A percentile compares a stretch with the other conserved stretches of the same genome.
These are phyloP conservation scores for Campylomormyrus numenius DNA, from an alignment of 2,113 vertebrate genomes.

Conservation along the genomic window DNA sequence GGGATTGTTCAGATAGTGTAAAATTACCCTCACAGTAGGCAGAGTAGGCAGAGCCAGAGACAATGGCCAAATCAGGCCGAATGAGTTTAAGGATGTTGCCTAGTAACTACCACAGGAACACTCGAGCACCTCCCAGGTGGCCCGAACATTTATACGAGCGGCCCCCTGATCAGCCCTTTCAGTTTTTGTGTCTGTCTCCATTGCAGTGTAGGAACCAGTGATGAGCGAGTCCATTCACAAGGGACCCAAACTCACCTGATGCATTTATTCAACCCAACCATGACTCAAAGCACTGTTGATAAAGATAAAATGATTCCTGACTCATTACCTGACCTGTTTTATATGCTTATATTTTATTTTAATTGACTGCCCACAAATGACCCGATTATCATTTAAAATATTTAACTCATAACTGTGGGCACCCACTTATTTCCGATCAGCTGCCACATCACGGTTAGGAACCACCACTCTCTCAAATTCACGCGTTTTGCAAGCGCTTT, in stretches of 20 bases:
- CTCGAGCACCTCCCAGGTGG: not conserved
- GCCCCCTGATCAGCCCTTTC: not conserved
- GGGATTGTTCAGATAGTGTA: no score
- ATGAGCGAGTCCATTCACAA: not conserved
- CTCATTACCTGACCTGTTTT: not conserved
- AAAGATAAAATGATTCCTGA: not conserved
- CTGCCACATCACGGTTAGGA: no score
- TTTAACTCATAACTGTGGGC: no score
- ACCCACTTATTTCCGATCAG: no score
- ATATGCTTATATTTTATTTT: not conserved
- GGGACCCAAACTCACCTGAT: not conserved
- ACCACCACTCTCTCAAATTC: no score
- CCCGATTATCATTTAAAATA: not conserved
- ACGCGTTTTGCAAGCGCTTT: no score
- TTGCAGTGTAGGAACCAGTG: not conserved
- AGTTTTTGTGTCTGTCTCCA: not conserved
- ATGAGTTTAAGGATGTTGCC: not conserved
- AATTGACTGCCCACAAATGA: not conserved
- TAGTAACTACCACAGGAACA: not conserved
- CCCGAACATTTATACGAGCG: not conserved
- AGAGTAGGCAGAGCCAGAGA: no score
- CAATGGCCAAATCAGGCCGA: no score
- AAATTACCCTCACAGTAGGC: no score
- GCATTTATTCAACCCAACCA: not conserved
- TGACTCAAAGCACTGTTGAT: not conserved